These are phyloP conservation scores for Coptodon bakossiorum DNA, from an alignment of 2,113 vertebrate genomes.

Conservation along the genomic window DNA sequence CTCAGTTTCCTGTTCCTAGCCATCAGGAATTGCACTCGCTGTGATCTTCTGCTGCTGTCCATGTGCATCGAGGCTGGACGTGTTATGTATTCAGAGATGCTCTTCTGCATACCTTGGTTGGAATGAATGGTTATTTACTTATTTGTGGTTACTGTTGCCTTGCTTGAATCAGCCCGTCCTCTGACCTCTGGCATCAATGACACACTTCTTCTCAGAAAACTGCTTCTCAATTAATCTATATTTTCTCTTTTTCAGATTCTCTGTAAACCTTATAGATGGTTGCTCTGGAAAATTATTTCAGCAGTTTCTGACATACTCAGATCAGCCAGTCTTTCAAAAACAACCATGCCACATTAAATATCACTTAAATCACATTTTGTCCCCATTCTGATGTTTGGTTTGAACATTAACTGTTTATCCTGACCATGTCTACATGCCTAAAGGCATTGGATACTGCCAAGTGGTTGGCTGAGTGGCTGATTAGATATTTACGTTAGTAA, in stretches of 20 bases:
- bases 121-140: background rate
- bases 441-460: background rate
- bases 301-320: background rate
- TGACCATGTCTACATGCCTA: background rate
- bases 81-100: background rate
- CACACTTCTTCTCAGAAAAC: background rate
- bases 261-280: background rate
- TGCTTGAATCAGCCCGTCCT: background rate
- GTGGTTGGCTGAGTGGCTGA: background rate
- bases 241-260: background rate
- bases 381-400: background rate
- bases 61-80: background rate
- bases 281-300: background rate
- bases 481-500: background rate
- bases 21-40: background rate
- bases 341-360: background rate
- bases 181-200: background rate
- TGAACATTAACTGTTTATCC: background rate
- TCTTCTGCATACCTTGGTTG: background rate
- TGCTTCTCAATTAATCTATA: background rate
- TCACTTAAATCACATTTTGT: background rate
- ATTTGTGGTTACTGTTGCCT: background rate
- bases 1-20: background rate
- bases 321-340: background rate
- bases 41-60: background rate